phyloP scores from a whole-genome alignment of 2,113 vertebrate genomes.

The Lamprologus speciosus region DNA sequence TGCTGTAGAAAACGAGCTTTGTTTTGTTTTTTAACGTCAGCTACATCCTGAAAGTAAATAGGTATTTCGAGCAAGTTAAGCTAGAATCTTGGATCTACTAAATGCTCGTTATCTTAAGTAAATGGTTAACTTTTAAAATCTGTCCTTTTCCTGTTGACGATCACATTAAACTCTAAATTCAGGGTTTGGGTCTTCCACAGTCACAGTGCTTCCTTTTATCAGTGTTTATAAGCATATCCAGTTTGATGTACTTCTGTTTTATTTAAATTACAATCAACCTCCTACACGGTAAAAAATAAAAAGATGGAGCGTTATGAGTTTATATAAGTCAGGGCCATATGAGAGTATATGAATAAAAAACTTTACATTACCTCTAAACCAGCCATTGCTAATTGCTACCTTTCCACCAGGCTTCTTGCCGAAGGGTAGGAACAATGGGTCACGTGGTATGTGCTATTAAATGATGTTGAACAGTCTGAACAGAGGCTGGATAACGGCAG shows the following conservation, averaged over 20 bases:
- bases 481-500: background rate
- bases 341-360: background rate
- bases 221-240: background rate
- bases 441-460: background rate
- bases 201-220: background rate
- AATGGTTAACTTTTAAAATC: background rate
- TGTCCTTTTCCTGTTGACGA: background rate
- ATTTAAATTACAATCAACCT: background rate
- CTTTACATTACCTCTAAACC: background rate
- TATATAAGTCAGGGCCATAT: background rate
- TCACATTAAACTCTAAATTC: background rate
- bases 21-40: background rate
- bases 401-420: background rate
- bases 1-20: background rate
- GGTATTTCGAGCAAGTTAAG: background rate
- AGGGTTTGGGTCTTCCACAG: background rate
- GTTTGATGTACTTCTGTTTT: background rate
- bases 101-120: background rate
- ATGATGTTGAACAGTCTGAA: background rate
- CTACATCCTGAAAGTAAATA: background rate
- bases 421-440: background rate
- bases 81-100: background rate
- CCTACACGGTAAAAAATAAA: background rate
- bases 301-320: background rate
- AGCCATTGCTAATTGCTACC: background rate